Percentiles rank a stretch among this genome's conserved stretches.
Conservation (phyloP, 2,797 vertebrate genomes). For the Pseudotriccus pelzelni region DNA sequence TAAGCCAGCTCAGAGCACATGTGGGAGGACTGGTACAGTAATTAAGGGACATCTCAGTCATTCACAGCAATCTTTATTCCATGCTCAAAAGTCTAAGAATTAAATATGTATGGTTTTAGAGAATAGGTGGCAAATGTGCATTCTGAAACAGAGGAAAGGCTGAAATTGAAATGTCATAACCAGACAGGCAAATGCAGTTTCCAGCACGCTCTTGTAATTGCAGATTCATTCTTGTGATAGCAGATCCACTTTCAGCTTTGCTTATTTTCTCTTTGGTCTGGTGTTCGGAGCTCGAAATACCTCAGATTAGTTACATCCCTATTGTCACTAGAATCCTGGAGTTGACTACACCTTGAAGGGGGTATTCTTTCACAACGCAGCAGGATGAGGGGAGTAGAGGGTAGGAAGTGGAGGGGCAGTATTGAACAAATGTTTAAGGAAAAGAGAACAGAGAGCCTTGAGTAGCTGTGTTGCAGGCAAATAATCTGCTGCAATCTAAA, state of each 20-base stretch:
- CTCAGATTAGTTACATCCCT: background rate
- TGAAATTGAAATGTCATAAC: conserved; percentile 35
- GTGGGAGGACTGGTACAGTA: background rate
- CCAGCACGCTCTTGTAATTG: background rate
- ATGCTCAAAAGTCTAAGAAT: background rate
- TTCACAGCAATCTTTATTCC: background rate
- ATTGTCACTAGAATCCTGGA: background rate
- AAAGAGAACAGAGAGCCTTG: background rate
- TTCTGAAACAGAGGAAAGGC: background rate
- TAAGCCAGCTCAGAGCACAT: background rate
- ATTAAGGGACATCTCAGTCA: conserved; percentile 10
- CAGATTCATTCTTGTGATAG: background rate
- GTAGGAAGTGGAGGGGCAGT: background rate
- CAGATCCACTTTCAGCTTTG: background rate
- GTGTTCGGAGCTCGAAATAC: background rate
- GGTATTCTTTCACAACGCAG: background rate
- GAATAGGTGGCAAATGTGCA: background rate
- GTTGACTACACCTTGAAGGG: background rate
- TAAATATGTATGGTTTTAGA: background rate
- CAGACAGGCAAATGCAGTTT: conserved; percentile 24
- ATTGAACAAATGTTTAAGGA: background rate
- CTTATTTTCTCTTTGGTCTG: background rate
- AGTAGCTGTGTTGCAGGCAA: background rate
- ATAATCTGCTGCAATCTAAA: background rate
- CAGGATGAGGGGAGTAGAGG: background rate